A percentile compares a stretch with the other conserved stretches of the same genome.
Conservation (phyloP, 2,113 vertebrate genomes). For the Misgurnus mizolepis region DNA sequence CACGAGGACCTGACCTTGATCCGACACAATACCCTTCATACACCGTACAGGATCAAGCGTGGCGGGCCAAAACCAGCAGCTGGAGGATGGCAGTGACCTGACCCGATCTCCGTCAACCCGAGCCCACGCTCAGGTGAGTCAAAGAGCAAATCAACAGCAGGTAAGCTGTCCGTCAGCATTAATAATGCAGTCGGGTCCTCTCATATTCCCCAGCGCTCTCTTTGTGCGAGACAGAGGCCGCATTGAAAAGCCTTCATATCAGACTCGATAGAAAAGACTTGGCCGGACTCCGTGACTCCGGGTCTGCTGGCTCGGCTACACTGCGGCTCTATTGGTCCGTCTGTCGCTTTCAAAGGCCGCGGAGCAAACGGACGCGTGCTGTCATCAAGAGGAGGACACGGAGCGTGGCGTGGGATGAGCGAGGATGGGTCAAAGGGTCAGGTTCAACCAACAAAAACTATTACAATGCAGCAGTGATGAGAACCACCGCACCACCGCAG, state of each 20-base stretch:
- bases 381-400: neutral
- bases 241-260: slow-evolving; percentile 46
- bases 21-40: neutral
- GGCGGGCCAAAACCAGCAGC: slow-evolving; percentile 30
- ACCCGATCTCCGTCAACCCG: neutral
- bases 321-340: slow-evolving; percentile 25
- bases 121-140: slow-evolving; percentile 41
- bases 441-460: no score
- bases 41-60: neutral
- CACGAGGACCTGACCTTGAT: neutral
- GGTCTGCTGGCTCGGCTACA: slow-evolving; percentile 6
- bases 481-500: no score
- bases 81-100: slow-evolving; percentile 11
- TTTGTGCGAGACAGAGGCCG: slow-evolving; percentile 42
- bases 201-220: slow-evolving; percentile 59
- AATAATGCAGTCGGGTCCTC: slow-evolving; percentile 78
- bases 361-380: neutral
- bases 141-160: slow-evolving; percentile 70
- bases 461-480: no score
- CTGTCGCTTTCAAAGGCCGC: slow-evolving; percentile 30
- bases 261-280: slow-evolving; percentile 23
- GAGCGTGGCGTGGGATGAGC: neutral
- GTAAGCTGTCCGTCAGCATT: slow-evolving; percentile 65
- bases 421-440: slow-evolving; percentile 23
- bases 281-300: slow-evolving; percentile 30